Conservation (phyloP, 2,797 vertebrate species). For the Cirrhinus mrigala region DNA sequence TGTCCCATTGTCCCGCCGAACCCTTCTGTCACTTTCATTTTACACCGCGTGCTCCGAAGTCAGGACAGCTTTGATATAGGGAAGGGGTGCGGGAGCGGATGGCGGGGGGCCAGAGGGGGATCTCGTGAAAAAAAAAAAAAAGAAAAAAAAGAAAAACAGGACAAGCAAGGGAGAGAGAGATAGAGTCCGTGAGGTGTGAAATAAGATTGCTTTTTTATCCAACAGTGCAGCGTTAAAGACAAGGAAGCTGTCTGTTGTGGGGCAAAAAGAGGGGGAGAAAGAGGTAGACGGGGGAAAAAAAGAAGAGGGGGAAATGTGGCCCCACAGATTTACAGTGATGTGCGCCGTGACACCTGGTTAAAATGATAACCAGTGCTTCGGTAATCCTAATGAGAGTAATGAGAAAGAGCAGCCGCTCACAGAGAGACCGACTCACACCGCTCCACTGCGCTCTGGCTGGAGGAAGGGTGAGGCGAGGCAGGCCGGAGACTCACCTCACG, state of each 20-base stretch:
- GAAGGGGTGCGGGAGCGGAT: constrained; percentile 73
- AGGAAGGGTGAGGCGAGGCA: constrained; percentile 26
- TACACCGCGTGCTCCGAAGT: constrained; percentile 79
- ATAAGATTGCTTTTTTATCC: constrained; percentile 85
- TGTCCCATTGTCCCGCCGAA: constrained; percentile 83
- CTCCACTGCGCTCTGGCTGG: constrained; percentile 60
- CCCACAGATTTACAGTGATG: constrained; percentile 55
- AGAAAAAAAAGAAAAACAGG: constrained; percentile 63
- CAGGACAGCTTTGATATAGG: constrained; percentile 84
- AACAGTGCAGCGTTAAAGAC: constrained; percentile 77
- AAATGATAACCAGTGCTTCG: constrained; percentile 76
- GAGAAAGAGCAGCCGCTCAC: constrained; percentile 64
- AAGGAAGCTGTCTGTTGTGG: constrained; percentile 78
- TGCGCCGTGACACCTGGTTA: constrained; percentile 77
- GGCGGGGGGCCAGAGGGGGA: constrained; percentile 49
- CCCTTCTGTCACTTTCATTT: constrained; percentile 88
- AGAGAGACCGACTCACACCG: constrained; percentile 54
- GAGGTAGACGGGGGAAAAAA: constrained; percentile 54
- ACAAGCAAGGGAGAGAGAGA: constrained; percentile 75
- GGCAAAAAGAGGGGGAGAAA: constrained; percentile 65
- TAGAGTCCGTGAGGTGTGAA: constrained; percentile 84
- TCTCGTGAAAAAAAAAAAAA: constrained; percentile 63
- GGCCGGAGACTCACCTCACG: constrained; percentile 11
- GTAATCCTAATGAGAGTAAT: constrained; percentile 81
- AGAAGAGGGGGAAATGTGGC: constrained; percentile 24